A percentile compares a stretch with the other conserved stretches of the same genome.
These are phyloP conservation scores for Nyctereutes procyonoides DNA, from an alignment of 2,113 vertebrate species.

Conservation along the genomic window DNA sequence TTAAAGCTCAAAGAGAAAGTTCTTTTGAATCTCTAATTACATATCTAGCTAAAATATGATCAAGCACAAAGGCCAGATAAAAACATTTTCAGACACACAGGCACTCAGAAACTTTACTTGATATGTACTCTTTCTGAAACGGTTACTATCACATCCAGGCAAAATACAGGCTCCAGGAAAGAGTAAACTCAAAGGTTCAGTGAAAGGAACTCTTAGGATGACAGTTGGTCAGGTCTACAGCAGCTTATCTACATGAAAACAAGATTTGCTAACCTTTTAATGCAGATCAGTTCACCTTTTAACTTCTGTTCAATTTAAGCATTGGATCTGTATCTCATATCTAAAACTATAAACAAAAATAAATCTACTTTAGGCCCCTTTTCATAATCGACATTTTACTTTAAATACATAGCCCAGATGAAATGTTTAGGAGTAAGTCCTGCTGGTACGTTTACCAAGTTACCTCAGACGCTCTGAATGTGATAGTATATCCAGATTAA, in stretches of 20 bases:
- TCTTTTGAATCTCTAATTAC: not conserved
- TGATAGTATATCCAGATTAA: not conserved
- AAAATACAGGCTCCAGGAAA: not conserved
- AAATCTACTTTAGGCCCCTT: not conserved
- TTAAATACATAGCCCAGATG: not conserved
- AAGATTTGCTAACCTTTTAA: not conserved
- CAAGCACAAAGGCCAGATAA: not conserved
- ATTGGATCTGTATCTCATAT: not conserved
- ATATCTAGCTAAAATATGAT: constrained; percentile 19
- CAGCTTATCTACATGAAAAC: not conserved
- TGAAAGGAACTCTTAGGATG: not conserved
- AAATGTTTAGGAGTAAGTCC: not conserved
- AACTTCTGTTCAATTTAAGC: not conserved
- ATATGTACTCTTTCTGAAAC: not conserved
- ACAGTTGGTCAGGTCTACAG: not conserved
- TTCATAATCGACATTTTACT: not conserved
- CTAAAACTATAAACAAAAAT: not conserved
- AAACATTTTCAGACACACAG: not conserved
- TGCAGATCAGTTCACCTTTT: not conserved
- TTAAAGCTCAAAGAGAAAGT: not conserved
- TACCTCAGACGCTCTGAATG: not conserved
- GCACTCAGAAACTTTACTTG: not conserved
- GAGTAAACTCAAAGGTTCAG: not conserved
- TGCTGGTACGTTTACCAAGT: not conserved
- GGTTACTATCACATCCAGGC: not conserved